Percentiles rank a stretch among this genome's conserved stretches.
Conservation (phyloP, 2,797 vertebrate species). For the Typhlichthys subterraneus region DNA sequence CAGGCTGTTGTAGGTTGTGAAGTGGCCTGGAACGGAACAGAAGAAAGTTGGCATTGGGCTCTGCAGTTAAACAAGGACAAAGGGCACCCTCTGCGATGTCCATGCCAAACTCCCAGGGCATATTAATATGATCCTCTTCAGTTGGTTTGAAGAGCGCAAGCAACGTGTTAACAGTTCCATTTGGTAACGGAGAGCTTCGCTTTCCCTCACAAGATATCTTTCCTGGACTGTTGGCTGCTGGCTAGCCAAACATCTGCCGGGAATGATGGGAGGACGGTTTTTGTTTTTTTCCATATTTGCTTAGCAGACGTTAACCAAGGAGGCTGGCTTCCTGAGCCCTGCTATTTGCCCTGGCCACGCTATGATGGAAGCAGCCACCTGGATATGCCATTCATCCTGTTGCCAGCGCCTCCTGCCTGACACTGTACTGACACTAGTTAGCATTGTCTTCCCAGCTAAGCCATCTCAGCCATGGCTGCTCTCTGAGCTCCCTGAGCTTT, state of each 20-base stretch:
- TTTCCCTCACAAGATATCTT: conserved; percentile 31
- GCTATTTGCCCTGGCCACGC: conserved; percentile 62
- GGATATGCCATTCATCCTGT: conserved; percentile 70
- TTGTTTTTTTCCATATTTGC: conserved; percentile 42
- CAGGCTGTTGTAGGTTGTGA: conserved; percentile 77
- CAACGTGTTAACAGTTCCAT: conserved; percentile 53
- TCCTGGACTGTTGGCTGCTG: conserved; percentile 13
- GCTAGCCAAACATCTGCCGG: conserved; percentile 62
- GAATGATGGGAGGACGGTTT: conserved; percentile 53
- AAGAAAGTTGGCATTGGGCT: conserved; percentile 64
- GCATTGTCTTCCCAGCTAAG: conserved; percentile 74
- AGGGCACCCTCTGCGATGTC: conserved; percentile 49
- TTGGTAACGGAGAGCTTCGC: conserved; percentile 29
- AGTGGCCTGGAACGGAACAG: conserved; percentile 74
- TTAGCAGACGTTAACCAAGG: conserved; percentile 36
- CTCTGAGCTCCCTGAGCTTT: conserved; percentile 72
- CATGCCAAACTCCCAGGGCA: conserved; percentile 49
- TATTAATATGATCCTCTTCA: not conserved
- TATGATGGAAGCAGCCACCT: conserved; percentile 51
- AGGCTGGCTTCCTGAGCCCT: conserved; percentile 57
- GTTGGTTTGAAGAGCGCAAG: conserved; percentile 37
- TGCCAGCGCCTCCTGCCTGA: conserved; percentile 66
- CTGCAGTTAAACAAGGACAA: conserved; percentile 62
- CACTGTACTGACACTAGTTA: conserved; percentile 69
- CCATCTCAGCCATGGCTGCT: conserved; percentile 72